A percentile compares a stretch with the other conserved stretches of the same genome.
Conservation (phyloP, 2,113 vertebrate genomes). For the Puma concolor region DNA sequence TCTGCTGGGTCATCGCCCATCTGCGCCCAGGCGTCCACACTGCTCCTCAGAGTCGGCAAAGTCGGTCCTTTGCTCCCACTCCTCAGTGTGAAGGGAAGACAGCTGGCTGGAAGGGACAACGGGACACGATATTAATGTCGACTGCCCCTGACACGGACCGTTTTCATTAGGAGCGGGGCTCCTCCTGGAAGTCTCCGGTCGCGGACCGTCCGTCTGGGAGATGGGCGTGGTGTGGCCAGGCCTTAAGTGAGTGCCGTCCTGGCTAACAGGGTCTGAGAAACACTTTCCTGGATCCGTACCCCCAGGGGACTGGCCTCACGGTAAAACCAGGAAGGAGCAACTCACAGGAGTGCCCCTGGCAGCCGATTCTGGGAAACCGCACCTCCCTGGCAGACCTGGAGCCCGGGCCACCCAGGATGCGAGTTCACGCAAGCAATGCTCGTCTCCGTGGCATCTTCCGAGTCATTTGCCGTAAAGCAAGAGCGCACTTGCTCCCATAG, state of each 20-base stretch:
- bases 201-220: accelerated
- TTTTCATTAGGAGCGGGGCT: accelerated
- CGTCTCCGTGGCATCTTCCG: no score
- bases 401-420: neutral
- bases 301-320: neutral
- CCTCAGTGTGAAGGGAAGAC: neutral
- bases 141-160: accelerated
- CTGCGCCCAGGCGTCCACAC: slow-evolving; percentile 1
- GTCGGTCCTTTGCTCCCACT: neutral
- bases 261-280: neutral
- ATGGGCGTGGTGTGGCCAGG: accelerated
- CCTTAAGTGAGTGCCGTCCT: accelerated
- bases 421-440: no score
- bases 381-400: accelerated
- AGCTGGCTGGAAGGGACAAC: slow-evolving; percentile 37
- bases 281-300: neutral
- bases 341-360: accelerated
- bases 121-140: accelerated
- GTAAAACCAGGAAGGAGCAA: neutral
- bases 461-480: neutral
- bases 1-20: slow-evolving; percentile 41
- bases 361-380: no score
- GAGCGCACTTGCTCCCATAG: accelerated
- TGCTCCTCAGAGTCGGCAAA: neutral
- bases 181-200: no score